Conservation (phyloP, 2,797 vertebrate genomes). For the Rhabdophis nuchalis region DNA sequence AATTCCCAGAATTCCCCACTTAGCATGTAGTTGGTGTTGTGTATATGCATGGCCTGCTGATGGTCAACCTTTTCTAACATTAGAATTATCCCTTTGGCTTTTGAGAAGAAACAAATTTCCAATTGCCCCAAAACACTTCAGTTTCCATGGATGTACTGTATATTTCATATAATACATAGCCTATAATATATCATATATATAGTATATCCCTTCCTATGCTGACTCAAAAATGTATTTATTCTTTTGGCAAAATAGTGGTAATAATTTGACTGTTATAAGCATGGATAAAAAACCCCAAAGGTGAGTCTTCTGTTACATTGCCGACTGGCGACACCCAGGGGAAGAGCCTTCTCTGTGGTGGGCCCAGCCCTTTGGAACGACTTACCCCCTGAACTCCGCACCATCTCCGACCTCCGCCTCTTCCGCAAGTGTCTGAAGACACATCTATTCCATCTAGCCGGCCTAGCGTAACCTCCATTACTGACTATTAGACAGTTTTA, state of each 20-base stretch:
- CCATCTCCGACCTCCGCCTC: too few species aligned
- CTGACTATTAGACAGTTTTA: too few species aligned
- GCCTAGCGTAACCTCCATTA: too few species aligned
- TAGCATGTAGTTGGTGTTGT: neutral
- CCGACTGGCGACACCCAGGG: too few species aligned
- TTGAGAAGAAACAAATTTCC: neutral
- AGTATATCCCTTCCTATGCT: neutral
- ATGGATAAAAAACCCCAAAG: neutral
- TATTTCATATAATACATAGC: neutral
- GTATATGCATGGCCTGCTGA: neutral
- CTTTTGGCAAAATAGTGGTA: neutral
- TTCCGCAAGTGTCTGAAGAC: too few species aligned
- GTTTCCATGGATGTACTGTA: neutral
- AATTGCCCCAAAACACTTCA: neutral
- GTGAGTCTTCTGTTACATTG: neutral
- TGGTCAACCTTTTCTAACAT: neutral
- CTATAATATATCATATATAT: neutral
- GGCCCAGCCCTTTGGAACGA: too few species aligned
- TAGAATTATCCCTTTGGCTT: neutral
- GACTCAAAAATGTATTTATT: neutral
- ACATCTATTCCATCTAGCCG: too few species aligned
- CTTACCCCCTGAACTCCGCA: too few species aligned
- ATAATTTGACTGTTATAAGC: neutral
- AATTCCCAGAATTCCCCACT: neutral
- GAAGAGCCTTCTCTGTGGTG: too few species aligned